Percentiles rank a stretch among this genome's conserved stretches.
Conservation (phyloP, 2,113 vertebrate species). For the Gulo gulo region DNA sequence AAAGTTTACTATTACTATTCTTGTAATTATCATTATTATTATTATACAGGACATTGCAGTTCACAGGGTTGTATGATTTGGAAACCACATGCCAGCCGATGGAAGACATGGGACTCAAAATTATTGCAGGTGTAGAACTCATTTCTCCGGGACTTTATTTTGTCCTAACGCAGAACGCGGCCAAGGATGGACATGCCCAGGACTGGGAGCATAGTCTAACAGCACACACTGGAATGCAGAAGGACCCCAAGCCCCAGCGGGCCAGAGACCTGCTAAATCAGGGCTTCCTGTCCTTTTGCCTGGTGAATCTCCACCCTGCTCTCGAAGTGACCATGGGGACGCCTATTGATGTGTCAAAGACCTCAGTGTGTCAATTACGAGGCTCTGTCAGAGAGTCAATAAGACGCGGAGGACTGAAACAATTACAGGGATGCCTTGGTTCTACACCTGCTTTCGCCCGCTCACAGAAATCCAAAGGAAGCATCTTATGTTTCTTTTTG, state of each 20-base stretch:
- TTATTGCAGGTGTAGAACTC: neutral
- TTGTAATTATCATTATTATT: no score
- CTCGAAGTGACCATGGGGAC: neutral
- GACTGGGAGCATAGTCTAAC: neutral
- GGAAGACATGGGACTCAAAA: neutral
- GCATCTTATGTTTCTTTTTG: neutral
- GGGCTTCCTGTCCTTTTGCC: neutral
- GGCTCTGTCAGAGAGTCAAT: neutral
- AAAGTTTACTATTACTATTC: neutral
- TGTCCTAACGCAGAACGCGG: neutral
- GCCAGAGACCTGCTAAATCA: neutral
- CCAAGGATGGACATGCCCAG: neutral
- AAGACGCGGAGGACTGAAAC: neutral
- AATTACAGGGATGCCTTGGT: neutral
- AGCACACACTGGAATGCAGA: neutral
- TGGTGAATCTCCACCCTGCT: accelerated
- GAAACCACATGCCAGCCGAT: neutral
- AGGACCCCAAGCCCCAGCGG: neutral
- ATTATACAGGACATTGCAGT: neutral
- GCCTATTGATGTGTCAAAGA: neutral
- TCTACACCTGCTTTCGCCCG: neutral
- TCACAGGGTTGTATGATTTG: neutral
- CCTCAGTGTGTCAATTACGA: neutral
- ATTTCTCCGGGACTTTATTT: neutral
- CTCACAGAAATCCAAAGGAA: neutral